These are phyloP conservation scores for Mormyrus lacerda DNA, from an alignment of 2,113 vertebrate species.

Conservation along the genomic window DNA sequence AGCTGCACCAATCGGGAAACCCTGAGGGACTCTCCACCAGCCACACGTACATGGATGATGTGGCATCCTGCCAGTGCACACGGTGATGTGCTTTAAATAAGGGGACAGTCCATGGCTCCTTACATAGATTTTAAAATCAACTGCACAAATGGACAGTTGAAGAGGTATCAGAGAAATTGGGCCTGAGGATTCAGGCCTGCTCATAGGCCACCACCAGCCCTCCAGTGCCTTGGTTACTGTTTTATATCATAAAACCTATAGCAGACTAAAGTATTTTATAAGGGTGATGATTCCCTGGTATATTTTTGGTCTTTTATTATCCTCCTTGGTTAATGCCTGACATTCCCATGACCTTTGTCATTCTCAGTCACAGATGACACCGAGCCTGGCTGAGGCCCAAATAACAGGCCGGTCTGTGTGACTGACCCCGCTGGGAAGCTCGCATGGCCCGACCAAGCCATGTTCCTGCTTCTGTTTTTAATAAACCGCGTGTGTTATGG, in stretches of 20 bases:
- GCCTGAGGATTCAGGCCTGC: not conserved
- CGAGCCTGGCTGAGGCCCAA: not conserved
- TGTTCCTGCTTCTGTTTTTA: not conserved
- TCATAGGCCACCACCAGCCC: not conserved
- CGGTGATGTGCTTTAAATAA: not conserved
- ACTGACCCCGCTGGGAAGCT: not conserved
- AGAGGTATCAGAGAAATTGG: not conserved
- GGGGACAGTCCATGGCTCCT: not conserved
- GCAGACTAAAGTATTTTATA: not conserved
- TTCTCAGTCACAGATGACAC: not conserved
- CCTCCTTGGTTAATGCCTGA: not conserved
- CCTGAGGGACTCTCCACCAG: not conserved
- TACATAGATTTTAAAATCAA: not conserved
- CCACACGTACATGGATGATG: not conserved
- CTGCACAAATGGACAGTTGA: not conserved
- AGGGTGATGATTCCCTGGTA: not conserved
- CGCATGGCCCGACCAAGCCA: not conserved
- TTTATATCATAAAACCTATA: not conserved
- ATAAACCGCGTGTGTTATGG: not conserved
- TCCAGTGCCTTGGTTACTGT: not conserved
- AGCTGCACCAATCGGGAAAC: not conserved
- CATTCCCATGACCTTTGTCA: not conserved
- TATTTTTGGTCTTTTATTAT: not conserved
- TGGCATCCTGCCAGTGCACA: not conserved
- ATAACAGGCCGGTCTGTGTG: not conserved